Evolutionary conservation across 2,888 invertebrate genomes (phyloP), one percentile per base, ranked within the genome.

Genomic region (Aphodius sticticus): DNA sequence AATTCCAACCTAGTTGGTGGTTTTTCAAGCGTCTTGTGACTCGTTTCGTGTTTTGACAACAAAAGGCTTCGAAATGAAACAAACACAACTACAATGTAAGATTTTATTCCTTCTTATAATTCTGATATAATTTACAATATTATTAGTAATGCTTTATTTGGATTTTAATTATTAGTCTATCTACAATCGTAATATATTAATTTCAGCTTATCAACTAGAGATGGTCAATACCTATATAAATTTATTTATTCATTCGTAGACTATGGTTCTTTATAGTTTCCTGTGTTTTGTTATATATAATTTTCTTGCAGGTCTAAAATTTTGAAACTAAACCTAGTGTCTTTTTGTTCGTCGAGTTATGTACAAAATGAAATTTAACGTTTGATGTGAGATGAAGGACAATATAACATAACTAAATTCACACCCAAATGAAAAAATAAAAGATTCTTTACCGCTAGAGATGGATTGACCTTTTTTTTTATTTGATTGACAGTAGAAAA

Each of bases 51-150:
- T n/a, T 26, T 26, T 26, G 26, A 26, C 26, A 26, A 26, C 26
- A 26, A 26, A 26, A 26, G 2, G 26, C 3, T 72, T 16, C 6
- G 26, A 72, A 72, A 72, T 72, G 9, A 77, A 77, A 7, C 16
- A 77, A 77, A 71, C 69, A 72, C 53, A 15, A 38, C 16, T 77
- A 77, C 69, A 77, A 77, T 72, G 77, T 77, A 77, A 72, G 77
- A 77, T n/a, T 77, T 77, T 77, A 77, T 77, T 77, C 74, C 16
- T 77, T 26, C 16, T 77, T 71, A 72, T 77, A 77, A 77, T 72
- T 77, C 77, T 77, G 77, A 77, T 77, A 77, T 77, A 71, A 77
- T 77, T 77, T 77, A 77, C 77, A 77, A 77, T 53, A 69, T 77
- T 69, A 14, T 75, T 53, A 69, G 36, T 76, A 76, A 76, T 69